These are phyloP conservation scores for Mixornis gularis DNA, from an alignment of 2,113 vertebrate genomes.

Conservation along the genomic window DNA sequence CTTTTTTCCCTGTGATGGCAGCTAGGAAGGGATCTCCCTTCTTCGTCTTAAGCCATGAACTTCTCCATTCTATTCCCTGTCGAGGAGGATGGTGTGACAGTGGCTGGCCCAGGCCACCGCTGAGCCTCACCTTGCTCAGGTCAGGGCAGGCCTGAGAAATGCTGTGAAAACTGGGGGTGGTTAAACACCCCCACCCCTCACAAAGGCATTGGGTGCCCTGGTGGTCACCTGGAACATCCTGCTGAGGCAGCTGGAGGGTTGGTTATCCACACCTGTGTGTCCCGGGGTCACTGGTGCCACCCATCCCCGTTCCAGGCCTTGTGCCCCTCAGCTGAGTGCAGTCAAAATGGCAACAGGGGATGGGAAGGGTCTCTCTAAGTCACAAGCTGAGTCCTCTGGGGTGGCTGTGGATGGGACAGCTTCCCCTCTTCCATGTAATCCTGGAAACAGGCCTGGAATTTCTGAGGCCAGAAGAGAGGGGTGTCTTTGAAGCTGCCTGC, in stretches of 20 bases:
- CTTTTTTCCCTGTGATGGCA: neutral
- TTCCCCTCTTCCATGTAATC: neutral
- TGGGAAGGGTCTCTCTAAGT: neutral
- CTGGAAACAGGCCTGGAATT: neutral
- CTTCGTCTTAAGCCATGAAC: neutral
- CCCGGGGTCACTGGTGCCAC: neutral
- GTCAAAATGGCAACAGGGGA: neutral
- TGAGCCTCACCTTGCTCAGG: neutral
- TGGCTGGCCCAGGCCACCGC: neutral
- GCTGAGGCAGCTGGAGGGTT: neutral
- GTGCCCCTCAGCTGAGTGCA: neutral
- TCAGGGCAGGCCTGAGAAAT: neutral
- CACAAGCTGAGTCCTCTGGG: neutral
- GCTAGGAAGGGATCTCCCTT: neutral
- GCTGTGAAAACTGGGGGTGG: neutral
- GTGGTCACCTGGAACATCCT: neutral
- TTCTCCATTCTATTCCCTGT: neutral
- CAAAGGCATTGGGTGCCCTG: neutral
- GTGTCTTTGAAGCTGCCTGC: neutral
- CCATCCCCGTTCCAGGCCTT: neutral
- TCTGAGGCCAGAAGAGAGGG: neutral
- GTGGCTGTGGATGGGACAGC: neutral
- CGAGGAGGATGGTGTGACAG: accelerated
- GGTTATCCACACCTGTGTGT: neutral
- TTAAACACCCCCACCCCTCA: accelerated